Conservation (phyloP, 2,888 invertebrate species). For the Agriopis leucophaearia region DNA sequence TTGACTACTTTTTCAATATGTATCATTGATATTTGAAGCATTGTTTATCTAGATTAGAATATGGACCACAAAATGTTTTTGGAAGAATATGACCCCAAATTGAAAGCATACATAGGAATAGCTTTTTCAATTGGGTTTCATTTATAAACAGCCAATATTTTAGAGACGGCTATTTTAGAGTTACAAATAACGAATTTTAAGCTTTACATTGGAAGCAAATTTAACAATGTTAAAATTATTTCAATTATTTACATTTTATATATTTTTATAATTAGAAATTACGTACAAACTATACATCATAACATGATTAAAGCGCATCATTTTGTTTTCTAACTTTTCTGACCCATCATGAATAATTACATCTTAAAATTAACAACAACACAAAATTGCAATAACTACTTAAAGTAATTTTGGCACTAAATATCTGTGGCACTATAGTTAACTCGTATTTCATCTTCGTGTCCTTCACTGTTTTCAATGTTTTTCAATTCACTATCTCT, state of each 20-base stretch:
- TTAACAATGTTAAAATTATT: conserved; percentile 79
- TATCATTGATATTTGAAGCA: conserved; percentile 81
- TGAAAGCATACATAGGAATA: conserved; percentile 41
- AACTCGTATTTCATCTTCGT: conserved; percentile 77
- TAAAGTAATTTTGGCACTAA: conserved; percentile 88
- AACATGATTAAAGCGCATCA: conserved; percentile 84
- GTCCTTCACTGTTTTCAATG: conserved; percentile 75
- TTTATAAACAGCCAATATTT: conserved; percentile 54
- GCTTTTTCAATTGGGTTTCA: conserved; percentile 35
- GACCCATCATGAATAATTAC: conserved; percentile 78
- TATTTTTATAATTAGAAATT: conserved; percentile 45
- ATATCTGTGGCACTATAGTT: conserved; percentile 87
- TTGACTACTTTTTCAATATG: conserved; percentile 80
- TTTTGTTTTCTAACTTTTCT: conserved; percentile 80
- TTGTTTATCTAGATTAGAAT: conserved; percentile 61
- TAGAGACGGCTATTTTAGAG: conserved; percentile 64
- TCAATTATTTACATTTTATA: conserved; percentile 77
- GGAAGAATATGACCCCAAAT: conserved; percentile 56
- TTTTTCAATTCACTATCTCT: conserved; percentile 81
- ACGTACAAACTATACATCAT: conserved; percentile 68
- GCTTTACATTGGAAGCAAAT: conserved; percentile 82
- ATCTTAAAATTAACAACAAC: conserved; percentile 78
- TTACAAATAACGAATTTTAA: conserved; percentile 76
- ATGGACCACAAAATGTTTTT: conserved; percentile 73
- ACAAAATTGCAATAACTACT: conserved; percentile 85